Base-by-base conservation (phyloP, 2,797 vertebrate species). In the Sebastes hubbsi region DNA sequence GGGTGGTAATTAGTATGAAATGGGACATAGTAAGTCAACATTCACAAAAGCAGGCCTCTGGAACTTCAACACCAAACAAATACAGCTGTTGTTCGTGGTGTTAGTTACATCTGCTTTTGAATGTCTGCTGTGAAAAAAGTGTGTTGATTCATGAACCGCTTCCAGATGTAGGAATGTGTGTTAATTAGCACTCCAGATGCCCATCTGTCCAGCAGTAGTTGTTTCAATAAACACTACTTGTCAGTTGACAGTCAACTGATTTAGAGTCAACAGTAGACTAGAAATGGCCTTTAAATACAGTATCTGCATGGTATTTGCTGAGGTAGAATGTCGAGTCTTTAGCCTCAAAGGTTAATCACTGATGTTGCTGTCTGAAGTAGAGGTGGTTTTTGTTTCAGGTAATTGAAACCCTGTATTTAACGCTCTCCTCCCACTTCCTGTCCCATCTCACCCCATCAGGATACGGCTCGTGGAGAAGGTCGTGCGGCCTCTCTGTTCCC, bases 401-500 rank as follows among this genome's bases (percentile, higher is more conserved):
- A 29, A 27, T 2, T 46, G 16, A 38, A 68, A 22, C 18, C 59
- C 3, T 24, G 27, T 16, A 32, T 62, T 55, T 55, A 25, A 25
- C 5, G 38, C 30, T 73, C 22, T 3, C 30, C 29, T 2, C 4
- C 30, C 29, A 12, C 30, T 42, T 73, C 38, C 8, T 46, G 16
- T 68, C 22, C 42, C 7, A 1, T 78, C 61, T 77, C 55, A 0
- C 58, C 59, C 24, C 55, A 52, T 42, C 79, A 97, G 96, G 95
- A 54, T 97, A 96, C 83, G 82, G 91, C 70, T 87, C 92, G 0
- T 97, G 96, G 96, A 85, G 96, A 20, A 84, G 66, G 64, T 92
- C 95, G 72, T 97, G 96, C 46, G 91, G 91, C 34, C 95, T 97
- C 65, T 89, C 93, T 4, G 89, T 95, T 66, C 96, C 96, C 22